phyloP scores from a whole-genome alignment of 2,113 vertebrate genomes.

The Sinocyclocheilus maitianheensis region DNA sequence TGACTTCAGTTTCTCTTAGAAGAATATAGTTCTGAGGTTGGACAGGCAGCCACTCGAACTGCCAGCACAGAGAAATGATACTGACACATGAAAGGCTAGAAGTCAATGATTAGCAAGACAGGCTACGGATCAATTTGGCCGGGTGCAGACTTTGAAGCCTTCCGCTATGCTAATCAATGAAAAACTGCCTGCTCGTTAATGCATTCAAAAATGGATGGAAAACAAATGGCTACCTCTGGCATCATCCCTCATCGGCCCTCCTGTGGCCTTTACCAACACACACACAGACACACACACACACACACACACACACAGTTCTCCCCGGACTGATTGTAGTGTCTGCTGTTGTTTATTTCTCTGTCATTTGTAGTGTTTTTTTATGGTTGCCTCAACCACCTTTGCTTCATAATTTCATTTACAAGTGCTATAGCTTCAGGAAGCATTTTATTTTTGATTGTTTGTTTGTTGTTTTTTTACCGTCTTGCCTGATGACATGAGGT shows the following conservation, averaged over 20 bases:
- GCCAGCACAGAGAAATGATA: conserved; percentile 46
- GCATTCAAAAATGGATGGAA: conserved; percentile 58
- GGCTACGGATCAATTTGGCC: conserved; percentile 63
- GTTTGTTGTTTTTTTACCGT: neutral
- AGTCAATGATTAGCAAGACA: conserved; percentile 62
- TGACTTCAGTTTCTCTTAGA: conserved; percentile 15
- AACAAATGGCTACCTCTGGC: conserved; percentile 52
- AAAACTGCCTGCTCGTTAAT: conserved; percentile 63
- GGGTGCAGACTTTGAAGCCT: conserved; percentile 63
- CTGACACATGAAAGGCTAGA: conserved; percentile 56
- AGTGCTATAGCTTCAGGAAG: neutral
- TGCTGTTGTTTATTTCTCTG: neutral
- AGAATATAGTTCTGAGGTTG: neutral
- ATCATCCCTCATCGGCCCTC: conserved; percentile 4
- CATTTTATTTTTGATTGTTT: conserved; percentile 4
- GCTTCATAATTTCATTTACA: neutral
- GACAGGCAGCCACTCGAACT: neutral
- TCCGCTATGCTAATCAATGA: conserved; percentile 64
- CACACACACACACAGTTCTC: neutral
- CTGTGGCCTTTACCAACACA: neutral
- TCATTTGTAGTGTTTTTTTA: neutral
- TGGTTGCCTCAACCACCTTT: neutral
- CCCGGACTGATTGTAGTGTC: neutral
- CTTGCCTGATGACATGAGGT: neutral
- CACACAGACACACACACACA: neutral